Evolutionary conservation across 2,113 vertebrate species (phyloP).

Genomic region (Neogale vison): DNA sequence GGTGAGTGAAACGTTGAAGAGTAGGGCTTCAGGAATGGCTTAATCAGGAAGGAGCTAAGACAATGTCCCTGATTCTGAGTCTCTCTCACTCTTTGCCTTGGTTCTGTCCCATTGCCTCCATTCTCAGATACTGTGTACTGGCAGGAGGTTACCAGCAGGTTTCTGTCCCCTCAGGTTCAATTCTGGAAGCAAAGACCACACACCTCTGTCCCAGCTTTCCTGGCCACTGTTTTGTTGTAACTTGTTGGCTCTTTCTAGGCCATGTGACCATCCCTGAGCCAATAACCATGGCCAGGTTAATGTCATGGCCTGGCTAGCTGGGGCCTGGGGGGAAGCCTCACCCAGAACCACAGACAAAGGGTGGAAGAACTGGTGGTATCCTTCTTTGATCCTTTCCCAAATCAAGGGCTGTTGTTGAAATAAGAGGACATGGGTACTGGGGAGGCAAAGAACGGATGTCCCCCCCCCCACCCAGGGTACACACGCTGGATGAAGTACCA

Average conservation of each 20-base stretch:
- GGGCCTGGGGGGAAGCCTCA: not conserved
- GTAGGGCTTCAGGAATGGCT: not conserved
- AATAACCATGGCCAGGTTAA: not conserved
- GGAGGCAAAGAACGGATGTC: not conserved
- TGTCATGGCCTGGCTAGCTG: not conserved
- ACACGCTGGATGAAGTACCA: not conserved
- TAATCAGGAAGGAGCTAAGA: slow-evolving; percentile 6
- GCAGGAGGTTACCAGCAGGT: not conserved
- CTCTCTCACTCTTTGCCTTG: not conserved
- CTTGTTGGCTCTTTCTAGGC: not conserved
- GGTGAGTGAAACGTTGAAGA: not conserved
- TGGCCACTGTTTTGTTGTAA: not conserved
- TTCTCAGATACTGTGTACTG: not conserved
- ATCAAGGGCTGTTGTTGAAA: not conserved
- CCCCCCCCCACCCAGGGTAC: accelerated
- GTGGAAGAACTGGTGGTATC: not conserved
- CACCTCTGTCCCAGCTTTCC: not conserved
- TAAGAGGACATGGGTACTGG: not conserved
- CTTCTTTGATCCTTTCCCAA: not conserved
- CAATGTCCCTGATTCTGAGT: not conserved
- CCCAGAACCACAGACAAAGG: not conserved
- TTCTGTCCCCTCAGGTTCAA: not conserved
- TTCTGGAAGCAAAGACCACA: not conserved
- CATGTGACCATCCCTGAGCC: not conserved
- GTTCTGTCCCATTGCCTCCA: not conserved